Percentiles rank a stretch among this genome's conserved stretches.
phyloP scores from a whole-genome alignment of 1,140 invertebrate species.

The Drosophila sechellia region DNA sequence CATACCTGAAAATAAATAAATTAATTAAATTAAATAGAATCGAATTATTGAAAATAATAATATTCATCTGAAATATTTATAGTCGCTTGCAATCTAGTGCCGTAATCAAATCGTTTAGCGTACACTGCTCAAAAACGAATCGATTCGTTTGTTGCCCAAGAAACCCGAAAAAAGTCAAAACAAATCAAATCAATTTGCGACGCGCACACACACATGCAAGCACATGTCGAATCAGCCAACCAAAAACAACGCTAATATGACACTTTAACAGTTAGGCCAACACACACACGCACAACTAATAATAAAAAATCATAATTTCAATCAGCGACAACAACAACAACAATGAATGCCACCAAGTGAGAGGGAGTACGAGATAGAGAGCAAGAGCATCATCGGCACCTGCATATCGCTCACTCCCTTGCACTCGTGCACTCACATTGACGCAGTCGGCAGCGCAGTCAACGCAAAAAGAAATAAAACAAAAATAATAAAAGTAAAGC shows the following conservation, averaged over 20 bases:
- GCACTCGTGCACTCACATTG: constrained; percentile 60
- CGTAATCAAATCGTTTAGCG: too few species aligned
- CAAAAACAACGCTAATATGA: constrained; percentile 83
- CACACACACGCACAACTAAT: constrained; percentile 70
- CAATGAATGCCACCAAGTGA: background rate
- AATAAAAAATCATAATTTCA: constrained; percentile 83
- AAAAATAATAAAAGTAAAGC: constrained; percentile 37
- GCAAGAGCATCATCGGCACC: constrained; percentile 59
- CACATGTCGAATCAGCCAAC: constrained; percentile 67
- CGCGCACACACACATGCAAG: constrained; percentile 41
- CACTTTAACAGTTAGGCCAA: constrained; percentile 79
- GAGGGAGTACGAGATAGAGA: constrained; percentile 16
- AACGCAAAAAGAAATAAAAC: constrained; percentile 37
- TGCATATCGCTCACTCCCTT: constrained; percentile 74
- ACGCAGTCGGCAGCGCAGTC: constrained; percentile 26
- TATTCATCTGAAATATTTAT: too few species aligned
- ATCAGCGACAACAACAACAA: constrained; percentile 67
- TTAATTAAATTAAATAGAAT: too few species aligned
- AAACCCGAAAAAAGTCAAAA: constrained; percentile 32
- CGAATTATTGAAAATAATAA: too few species aligned
- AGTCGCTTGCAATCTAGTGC: too few species aligned
- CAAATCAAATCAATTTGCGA: constrained; percentile 80
- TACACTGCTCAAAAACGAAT: background rate
- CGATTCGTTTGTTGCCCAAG: constrained; percentile 6
- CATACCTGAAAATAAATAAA: too few species aligned